Evolutionary conservation across 2,113 vertebrate species (phyloP).

Genomic region (Odobenus rosmarus): DNA sequence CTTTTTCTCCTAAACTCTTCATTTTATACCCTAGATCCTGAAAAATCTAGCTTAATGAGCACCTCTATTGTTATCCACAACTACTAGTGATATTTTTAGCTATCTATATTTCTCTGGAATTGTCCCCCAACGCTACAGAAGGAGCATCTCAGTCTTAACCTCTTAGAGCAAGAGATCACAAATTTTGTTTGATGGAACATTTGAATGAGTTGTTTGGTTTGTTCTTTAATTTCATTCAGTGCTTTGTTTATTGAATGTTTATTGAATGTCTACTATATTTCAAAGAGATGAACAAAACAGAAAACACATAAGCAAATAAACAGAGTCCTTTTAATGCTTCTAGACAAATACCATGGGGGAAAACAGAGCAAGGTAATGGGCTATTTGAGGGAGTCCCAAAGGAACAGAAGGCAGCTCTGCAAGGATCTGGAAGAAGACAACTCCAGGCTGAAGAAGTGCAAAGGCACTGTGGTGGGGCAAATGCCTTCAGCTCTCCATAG

Average conservation of each 20-base stretch:
- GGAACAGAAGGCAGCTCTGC: background rate
- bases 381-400: background rate
- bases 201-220: background rate
- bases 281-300: background rate
- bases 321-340: background rate
- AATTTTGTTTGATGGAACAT: background rate
- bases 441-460: background rate
- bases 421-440: background rate
- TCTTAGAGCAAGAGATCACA: background rate
- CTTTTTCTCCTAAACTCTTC: background rate
- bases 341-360: background rate
- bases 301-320: background rate
- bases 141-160: background rate
- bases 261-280: background rate
- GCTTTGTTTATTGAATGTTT: background rate
- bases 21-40: background rate
- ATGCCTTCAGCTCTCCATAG: fast-evolving
- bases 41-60: background rate
- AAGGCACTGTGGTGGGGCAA: background rate
- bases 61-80: background rate
- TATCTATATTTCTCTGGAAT: background rate
- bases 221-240: background rate
- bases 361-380: background rate
- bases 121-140: background rate
- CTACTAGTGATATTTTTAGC: background rate